A percentile compares a stretch with the other conserved stretches of the same genome.
These are phyloP conservation scores for Penaeus monodon DNA, from an alignment of 2,888 invertebrate genomes.

Conservation along the genomic window DNA sequence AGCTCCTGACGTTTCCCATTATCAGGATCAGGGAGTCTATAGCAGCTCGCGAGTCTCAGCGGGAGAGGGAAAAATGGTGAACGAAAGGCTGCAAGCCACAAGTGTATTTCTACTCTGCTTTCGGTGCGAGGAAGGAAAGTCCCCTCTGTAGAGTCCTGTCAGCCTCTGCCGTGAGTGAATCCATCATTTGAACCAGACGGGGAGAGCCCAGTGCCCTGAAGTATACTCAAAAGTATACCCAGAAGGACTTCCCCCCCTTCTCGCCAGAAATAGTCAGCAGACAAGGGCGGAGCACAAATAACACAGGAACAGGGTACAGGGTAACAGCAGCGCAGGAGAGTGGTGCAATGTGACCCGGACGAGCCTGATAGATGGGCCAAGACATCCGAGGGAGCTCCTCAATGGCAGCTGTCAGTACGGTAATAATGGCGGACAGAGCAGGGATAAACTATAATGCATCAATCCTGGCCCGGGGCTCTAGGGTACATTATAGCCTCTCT, in stretches of 20 bases:
- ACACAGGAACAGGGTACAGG: no score
- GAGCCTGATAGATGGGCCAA: no score
- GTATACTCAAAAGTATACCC: no score
- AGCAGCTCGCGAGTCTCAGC: background rate
- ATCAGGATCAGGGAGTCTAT: constrained; percentile 30
- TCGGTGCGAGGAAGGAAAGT: no score
- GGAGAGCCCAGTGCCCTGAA: no score
- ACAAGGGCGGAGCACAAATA: no score
- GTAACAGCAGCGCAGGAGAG: no score
- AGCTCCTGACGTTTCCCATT: constrained; percentile 42
- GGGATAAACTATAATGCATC: background rate
- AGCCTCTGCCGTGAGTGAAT: no score
- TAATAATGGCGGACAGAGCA: constrained; percentile 8
- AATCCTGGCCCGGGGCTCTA: constrained; percentile 3
- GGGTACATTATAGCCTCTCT: background rate
- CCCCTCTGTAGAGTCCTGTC: no score
- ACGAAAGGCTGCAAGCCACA: background rate
- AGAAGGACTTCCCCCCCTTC: background rate
- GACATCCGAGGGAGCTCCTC: background rate
- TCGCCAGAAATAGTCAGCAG: no score
- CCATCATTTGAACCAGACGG: no score
- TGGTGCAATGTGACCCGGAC: no score
- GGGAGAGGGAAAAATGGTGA: background rate
- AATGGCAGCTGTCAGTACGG: constrained; percentile 17
- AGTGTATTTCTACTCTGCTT: background rate